Evolutionary conservation across 1,140 invertebrate genomes (phyloP).

Genomic region (Listronotus bonariensis): DNA sequence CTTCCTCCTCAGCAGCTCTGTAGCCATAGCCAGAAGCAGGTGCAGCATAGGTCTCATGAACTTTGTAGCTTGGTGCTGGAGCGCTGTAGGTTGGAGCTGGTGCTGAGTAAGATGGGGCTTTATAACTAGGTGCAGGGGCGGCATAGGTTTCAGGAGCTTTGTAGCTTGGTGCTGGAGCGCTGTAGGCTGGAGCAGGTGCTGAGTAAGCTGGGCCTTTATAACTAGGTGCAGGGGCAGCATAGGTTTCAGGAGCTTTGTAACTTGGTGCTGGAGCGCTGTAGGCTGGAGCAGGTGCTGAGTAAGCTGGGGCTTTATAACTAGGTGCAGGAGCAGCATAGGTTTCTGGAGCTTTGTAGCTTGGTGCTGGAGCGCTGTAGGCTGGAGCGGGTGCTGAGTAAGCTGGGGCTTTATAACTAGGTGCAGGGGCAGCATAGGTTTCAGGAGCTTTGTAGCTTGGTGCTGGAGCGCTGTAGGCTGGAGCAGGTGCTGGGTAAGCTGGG

Average conservation of each 20-base stretch:
- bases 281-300: slow-evolving; percentile 12
- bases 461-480: slow-evolving; percentile 29
- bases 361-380: slow-evolving; percentile 17
- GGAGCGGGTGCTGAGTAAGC: slow-evolving; percentile 24
- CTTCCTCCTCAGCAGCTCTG: slow-evolving; percentile 32
- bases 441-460: slow-evolving; percentile 29
- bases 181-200: slow-evolving; percentile 23
- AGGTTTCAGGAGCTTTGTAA: slow-evolving; percentile 18
- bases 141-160: too few relatives aligned
- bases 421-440: slow-evolving; percentile 16
- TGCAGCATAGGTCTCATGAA: slow-evolving; percentile 31
- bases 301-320: background rate
- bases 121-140: slow-evolving; percentile 6
- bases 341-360: background rate
- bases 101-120: slow-evolving; percentile 16
- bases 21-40: slow-evolving; percentile 25
- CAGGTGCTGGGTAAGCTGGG: background rate
- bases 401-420: background rate
- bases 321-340: slow-evolving; percentile 26
- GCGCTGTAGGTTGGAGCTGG: slow-evolving; percentile 19
- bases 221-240: slow-evolving; percentile 5
- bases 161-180: slow-evolving; percentile 18
- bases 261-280: slow-evolving; percentile 5
- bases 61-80: slow-evolving; percentile 20
- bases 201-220: slow-evolving; percentile 14